Conservation (phyloP, 2,888 invertebrate genomes). For the Muschampia plurimacula region DNA sequence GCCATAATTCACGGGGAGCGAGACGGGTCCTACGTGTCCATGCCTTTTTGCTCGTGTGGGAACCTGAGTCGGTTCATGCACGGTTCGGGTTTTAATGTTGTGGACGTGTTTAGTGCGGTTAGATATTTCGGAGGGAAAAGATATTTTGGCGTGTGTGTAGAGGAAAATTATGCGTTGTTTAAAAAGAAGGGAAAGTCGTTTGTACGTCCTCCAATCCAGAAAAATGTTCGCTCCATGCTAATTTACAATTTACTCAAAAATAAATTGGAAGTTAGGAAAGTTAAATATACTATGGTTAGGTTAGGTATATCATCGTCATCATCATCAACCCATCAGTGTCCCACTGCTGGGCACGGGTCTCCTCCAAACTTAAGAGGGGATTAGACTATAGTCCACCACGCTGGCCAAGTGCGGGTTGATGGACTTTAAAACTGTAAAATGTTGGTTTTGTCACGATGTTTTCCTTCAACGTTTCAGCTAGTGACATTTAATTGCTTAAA, state of each 20-base stretch:
- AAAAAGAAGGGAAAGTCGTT: background rate
- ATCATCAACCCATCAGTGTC: too few species aligned
- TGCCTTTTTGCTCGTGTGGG: constrained; percentile 35
- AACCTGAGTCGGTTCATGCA: constrained; percentile 27
- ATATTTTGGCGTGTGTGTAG: constrained; percentile 1
- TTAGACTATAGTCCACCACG: too few species aligned
- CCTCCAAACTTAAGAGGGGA: too few species aligned
- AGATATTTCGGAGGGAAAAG: background rate
- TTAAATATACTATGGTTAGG: too few species aligned
- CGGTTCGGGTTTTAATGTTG: constrained; percentile 29
- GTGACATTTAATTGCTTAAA: too few species aligned
- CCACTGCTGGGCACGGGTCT: too few species aligned
- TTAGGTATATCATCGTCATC: too few species aligned
- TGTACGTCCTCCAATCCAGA: background rate
- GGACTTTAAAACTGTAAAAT: too few species aligned
- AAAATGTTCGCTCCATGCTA: too few species aligned
- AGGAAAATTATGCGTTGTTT: background rate
- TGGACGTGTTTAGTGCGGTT: constrained; percentile 29
- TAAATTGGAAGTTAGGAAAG: background rate
- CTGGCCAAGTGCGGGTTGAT: too few species aligned
- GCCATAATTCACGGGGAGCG: constrained; percentile 33
- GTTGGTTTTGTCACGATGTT: too few species aligned
- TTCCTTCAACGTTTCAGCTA: too few species aligned
- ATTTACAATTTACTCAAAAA: background rate
- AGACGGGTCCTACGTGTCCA: constrained; percentile 35